These are phyloP conservation scores for Triplophysa bombifrons DNA, from an alignment of 2,797 vertebrate genomes.

Conservation along the genomic window DNA sequence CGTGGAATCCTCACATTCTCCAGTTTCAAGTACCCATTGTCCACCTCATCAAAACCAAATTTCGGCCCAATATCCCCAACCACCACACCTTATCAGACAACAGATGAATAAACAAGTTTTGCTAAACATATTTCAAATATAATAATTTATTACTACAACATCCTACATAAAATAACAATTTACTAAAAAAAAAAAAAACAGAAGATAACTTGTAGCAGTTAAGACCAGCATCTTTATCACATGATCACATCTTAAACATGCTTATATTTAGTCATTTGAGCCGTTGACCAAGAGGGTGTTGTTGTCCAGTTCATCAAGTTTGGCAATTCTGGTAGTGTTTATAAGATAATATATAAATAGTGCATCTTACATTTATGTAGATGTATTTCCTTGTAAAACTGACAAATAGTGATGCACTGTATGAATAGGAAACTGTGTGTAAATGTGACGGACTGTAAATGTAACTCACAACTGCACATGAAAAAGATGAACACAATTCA, in stretches of 20 bases:
- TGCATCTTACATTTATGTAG: neutral
- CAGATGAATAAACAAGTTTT: neutral
- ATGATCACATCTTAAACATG: neutral
- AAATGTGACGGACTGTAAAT: no score
- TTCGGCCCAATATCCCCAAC: conserved; percentile 98
- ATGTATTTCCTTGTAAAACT: neutral
- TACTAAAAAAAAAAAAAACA: neutral
- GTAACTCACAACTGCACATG: no score
- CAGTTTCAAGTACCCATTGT: conserved; percentile 95
- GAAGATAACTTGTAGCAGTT: neutral
- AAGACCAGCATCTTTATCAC: no score
- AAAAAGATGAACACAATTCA: no score
- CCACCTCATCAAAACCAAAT: conserved; percentile 94
- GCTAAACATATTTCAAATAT: neutral
- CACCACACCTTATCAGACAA: conserved; percentile 74
- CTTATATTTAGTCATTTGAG: conserved; percentile 18
- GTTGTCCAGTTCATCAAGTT: neutral
- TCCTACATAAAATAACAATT: neutral
- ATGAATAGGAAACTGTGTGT: neutral
- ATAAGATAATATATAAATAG: neutral
- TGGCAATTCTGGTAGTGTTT: neutral
- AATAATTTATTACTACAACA: no score
- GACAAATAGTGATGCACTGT: neutral
- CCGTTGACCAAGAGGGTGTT: neutral
- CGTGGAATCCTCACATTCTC: conserved; percentile 92